Evolutionary conservation across 2,797 vertebrate genomes (phyloP), one percentile per base, ranked within the genome.

Genomic region (Allobates femoralis): DNA sequence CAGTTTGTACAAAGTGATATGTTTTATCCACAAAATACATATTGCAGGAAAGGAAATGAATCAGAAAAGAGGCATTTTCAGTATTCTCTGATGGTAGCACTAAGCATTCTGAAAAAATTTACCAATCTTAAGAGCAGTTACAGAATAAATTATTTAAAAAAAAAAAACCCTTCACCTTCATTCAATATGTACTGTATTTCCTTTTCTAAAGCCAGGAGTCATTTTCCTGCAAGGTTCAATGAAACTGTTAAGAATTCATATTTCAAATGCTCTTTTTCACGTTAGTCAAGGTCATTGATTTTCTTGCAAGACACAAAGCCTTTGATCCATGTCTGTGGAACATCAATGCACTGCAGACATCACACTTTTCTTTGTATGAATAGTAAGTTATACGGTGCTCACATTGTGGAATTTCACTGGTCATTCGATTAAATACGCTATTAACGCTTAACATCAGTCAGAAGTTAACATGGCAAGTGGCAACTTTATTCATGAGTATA

Each of bases 251-350:
- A 50, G 66, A 85, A 79, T 71, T 79, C 76, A 58, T 79, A 79
- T 69, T 79, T 56, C 50, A 85, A 64, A 67, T 78, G 53, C 46
- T n/a, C 64, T 62, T 86, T 74, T 80, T 51, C 30, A 51, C 15
- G 51, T 75, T 81, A 69, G 79, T 86, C 78, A 81, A 75, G 79
- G 85, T 80, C 67, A 86, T 74, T 53, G 78, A 74, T 81, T 81
- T 81, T 51, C 64, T 81, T 81, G 67, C 78, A 86, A 81, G 79
- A 64, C 78, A 81, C 16, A 86, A 86, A 81, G 69, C 85, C 78
- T 86, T 86, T 86, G 78, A 86, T 81, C 78, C 41, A 51, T 74
- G 37, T 75, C 78, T 74, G 53, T 75, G 64, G 41, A 75, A 75
- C 78, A 81, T 66, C 67, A 86, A 75, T 86, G 85, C 46, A 81